Conservation (phyloP, 2,888 invertebrate genomes). For the Hololepta plana region DNA sequence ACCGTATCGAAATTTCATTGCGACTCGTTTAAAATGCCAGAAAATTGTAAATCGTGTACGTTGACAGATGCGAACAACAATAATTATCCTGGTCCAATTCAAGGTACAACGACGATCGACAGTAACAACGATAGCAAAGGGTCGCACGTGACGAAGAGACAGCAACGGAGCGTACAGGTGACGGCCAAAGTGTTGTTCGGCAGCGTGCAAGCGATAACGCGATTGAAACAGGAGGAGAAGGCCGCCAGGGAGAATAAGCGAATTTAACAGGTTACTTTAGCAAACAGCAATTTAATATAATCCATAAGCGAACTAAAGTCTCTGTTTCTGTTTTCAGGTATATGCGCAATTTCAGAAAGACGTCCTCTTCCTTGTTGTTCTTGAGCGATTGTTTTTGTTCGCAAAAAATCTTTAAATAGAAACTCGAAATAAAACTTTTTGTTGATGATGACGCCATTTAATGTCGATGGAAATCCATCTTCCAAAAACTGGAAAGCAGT, state of each 20-base stretch:
- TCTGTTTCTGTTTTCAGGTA: too few species aligned
- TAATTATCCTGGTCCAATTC: slow-evolving; percentile 20
- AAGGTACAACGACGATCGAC: slow-evolving; percentile 7
- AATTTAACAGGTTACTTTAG: slow-evolving; percentile 17
- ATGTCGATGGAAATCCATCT: too few species aligned
- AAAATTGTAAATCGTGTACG: slow-evolving; percentile 35
- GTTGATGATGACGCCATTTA: too few species aligned
- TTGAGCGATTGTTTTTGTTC: too few species aligned
- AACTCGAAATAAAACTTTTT: too few species aligned
- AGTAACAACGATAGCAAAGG: slow-evolving; percentile 10
- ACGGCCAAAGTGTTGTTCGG: slow-evolving; percentile 59
- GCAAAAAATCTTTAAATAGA: too few species aligned
- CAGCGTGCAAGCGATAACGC: slow-evolving; percentile 53
- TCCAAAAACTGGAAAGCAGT: too few species aligned
- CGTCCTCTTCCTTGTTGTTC: too few species aligned
- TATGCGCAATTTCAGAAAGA: too few species aligned
- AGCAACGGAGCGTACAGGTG: slow-evolving; percentile 32
- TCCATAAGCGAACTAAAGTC: too few species aligned
- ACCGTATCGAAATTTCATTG: too few species aligned
- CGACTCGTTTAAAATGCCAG: slow-evolving; percentile 37
- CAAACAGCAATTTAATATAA: slow-evolving; percentile 1
- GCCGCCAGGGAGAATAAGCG: slow-evolving; percentile 42
- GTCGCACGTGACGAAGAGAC: too few species aligned
- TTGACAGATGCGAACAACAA: slow-evolving; percentile 39
- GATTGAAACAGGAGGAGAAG: slow-evolving; percentile 53